A percentile compares a stretch with the other conserved stretches of the same genome.
Conservation (phyloP, 2,797 vertebrate species). For the Thaleichthys pacificus region DNA sequence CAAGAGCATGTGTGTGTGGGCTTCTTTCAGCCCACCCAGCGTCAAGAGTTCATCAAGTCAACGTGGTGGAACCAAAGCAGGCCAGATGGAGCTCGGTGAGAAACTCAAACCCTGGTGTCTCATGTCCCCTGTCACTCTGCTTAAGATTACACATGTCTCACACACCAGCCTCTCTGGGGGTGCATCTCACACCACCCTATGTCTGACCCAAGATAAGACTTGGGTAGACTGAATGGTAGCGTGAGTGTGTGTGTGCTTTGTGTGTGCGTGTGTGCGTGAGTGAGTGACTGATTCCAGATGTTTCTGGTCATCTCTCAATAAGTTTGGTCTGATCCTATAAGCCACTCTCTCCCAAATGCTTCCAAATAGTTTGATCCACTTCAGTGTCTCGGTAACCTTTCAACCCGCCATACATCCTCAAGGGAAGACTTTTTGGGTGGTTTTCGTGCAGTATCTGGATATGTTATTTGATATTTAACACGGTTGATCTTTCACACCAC, state of each 20-base stretch:
- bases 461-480: conserved; percentile 55
- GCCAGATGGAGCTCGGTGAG: conserved; percentile 40
- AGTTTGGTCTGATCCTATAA: conserved; percentile 74
- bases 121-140: conserved; percentile 67
- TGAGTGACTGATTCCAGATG: conserved; percentile 70
- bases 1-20: conserved; percentile 43
- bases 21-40: conserved; percentile 61
- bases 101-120: conserved; percentile 58
- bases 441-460: conserved; percentile 48
- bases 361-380: conserved; percentile 67
- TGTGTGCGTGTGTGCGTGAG: conserved; percentile 20
- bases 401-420: conserved; percentile 52
- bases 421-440: conserved; percentile 29
- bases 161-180: conserved; percentile 42
- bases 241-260: background rate
- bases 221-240: conserved; percentile 8
- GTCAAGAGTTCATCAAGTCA: conserved; percentile 59
- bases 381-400: conserved; percentile 65
- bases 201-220: conserved; percentile 57
- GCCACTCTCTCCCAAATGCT: conserved; percentile 42
- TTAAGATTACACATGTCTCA: conserved; percentile 56
- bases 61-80: conserved; percentile 40
- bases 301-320: conserved; percentile 76
- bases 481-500: conserved; percentile 43
- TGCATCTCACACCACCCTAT: conserved; percentile 39